Conservation (phyloP, 2,113 vertebrate genomes). For the Rafetus swinhoei region DNA sequence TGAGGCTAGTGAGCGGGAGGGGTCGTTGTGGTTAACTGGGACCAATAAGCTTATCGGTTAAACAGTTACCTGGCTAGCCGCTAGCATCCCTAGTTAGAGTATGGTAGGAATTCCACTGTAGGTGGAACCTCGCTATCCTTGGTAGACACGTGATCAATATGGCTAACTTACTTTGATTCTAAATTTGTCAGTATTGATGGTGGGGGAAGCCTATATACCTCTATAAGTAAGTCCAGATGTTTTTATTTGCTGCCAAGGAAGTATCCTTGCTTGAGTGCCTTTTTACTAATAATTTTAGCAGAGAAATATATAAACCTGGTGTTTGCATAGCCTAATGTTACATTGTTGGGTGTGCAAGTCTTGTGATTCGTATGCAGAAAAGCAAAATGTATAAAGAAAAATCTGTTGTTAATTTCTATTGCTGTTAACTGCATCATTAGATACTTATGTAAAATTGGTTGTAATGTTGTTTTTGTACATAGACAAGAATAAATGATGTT, state of each 20-base stretch:
- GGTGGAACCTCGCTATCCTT: neutral
- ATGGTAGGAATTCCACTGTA: neutral
- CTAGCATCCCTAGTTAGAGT: no score
- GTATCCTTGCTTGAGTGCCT: neutral
- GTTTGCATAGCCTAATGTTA: neutral
- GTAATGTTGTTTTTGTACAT: neutral
- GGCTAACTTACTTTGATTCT: neutral
- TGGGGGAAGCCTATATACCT: neutral
- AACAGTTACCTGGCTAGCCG: no score
- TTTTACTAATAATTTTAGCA: neutral
- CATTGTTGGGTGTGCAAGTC: neutral
- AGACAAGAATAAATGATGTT: neutral
- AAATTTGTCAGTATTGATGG: neutral
- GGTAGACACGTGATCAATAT: neutral
- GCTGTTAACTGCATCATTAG: neutral
- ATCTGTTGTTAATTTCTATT: neutral
- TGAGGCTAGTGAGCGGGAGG: no score
- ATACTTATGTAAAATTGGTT: neutral
- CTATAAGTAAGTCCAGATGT: accelerated
- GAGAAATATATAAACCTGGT: neutral
- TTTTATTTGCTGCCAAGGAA: neutral
- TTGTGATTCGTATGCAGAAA: constrained; percentile 17
- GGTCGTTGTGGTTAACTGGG: no score
- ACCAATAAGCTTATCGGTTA: no score
- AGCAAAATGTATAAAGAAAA: neutral